Evolutionary conservation across 2,797 vertebrate genomes (phyloP), one percentile per base, ranked within the genome.

Genomic region (Peromyscus eremicus): DNA sequence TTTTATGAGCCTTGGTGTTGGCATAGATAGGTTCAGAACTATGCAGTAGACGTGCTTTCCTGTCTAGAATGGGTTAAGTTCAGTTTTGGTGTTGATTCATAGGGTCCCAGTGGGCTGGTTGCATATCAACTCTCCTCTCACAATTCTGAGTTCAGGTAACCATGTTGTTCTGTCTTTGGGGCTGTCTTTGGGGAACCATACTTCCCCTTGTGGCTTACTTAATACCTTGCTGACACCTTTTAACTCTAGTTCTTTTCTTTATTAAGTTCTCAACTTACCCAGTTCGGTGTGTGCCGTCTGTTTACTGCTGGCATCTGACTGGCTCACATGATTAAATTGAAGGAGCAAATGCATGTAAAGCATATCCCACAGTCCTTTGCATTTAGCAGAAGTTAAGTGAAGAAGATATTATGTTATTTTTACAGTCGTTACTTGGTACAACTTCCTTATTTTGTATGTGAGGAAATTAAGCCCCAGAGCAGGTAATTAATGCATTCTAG

Each of bases 211-310:
- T 73, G 84, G 82, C 84, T 94, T 95, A 88, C 66, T 57, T 91
- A 93, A 91, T 57, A 89, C 70, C 62, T 32, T 34, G 3, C 37
- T 93, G 93, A 97, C 77, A 94, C 70, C 75, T 95, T 96, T 94
- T 87, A 81, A 91, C 93, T 88, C 27, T 43, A 95, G 52, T 73
- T 75, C 17, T n/a, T 95, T 95, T 94, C 73, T 71, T 86, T 96
- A 91, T 60, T 92, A 85, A 85, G 57, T 87, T 52, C 94, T 97
- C 89, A 92, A 82, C 95, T 96, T 96, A 94, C 91, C 57, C 83
- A 82, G 40, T 91, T 94, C 93, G 89, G 92, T 93, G 76, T 87
- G 92, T 17, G 66, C 66, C 73, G 95, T 97, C 92, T 95, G 86
- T 87, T 97, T 97, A 73, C 86, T 79, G 14, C 57, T 94, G 81